Evolutionary conservation across 1,140 invertebrate genomes (phyloP), one percentile per base, ranked within the genome.

Genomic region (Lepidostoma basale): DNA sequence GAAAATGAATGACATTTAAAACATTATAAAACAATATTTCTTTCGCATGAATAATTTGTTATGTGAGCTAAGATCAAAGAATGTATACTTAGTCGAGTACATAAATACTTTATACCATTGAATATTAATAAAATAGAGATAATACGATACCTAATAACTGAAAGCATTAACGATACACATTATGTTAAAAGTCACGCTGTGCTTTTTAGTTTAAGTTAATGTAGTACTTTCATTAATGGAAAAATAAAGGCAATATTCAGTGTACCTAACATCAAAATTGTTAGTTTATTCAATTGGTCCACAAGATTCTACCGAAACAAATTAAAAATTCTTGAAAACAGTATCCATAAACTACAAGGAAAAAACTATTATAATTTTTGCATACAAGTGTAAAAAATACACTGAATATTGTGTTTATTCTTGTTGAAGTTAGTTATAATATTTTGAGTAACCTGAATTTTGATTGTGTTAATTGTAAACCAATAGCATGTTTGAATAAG

Each of bases 251-350:
- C 12, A 49, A 49, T 49, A 49, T 49, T 49, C 45, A 23, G 45
- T 49, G 45, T 23, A 20, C 23, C 12, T 47, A 47, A 49, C 20
- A 23, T 22, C 12, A 36, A 9, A 49, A 23, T 49, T 23, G 45
- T 49, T 49, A n/a, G n/a, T n/a, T 49, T 22, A 49, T 12, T 49
- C 45, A 23, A 49, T 49, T 49, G 45, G 45, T 49, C 45, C 45
- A 23, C 45, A 49, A 49, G 45, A 23, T 49, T 22, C 25, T 23
- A 23, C 45, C 22, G 25, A 26, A 49, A 23, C 45, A 49, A 47
- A 12, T 26, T 49, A n/a, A n/a, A n/a, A n/a, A n/a, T n/a, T n/a
- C n/a, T n/a, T n/a, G n/a, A n/a, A n/a, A n/a, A n/a, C n/a, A n/a
- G n/a, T n/a, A n/a, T n/a, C n/a, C n/a, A n/a, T n/a, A n/a, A 36